Percentiles rank a stretch among this genome's conserved stretches.
These are phyloP conservation scores for Campylorhamphus procurvoides DNA, from an alignment of 2,113 vertebrate genomes.

Conservation along the genomic window DNA sequence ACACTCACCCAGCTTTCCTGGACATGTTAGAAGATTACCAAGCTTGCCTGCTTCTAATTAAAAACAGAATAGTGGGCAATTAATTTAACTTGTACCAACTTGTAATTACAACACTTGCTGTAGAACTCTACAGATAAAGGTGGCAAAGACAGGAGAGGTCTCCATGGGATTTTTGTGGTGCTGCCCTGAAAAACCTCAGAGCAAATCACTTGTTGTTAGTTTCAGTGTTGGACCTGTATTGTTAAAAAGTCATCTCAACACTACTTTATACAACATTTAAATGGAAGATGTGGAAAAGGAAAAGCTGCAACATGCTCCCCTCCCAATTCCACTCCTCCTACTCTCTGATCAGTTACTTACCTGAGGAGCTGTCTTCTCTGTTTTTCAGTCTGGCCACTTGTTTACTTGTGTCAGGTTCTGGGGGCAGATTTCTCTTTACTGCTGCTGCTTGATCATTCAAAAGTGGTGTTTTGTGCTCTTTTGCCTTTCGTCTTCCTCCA, in stretches of 20 bases:
- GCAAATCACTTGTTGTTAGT: not conserved
- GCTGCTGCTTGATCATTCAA: not conserved
- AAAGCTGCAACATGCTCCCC: not conserved
- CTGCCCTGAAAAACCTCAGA: not conserved
- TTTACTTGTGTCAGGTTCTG: not conserved
- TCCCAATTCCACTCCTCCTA: not conserved
- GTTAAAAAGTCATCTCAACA: not conserved
- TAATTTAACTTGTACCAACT: conserved; percentile 67
- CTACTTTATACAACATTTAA: not conserved
- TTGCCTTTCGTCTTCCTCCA: not conserved
- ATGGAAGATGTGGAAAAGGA: not conserved
- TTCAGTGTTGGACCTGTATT: not conserved
- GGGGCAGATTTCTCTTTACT: not conserved
- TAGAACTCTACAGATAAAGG: conserved; percentile 8
- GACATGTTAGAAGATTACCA: conserved; percentile 50
- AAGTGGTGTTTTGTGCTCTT: not conserved
- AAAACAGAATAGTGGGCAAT: conserved; percentile 60
- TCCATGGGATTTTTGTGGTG: not conserved
- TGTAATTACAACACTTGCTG: conserved; percentile 59
- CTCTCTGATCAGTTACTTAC: not conserved
- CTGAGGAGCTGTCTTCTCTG: not conserved
- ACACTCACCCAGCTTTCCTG: conserved; percentile 31
- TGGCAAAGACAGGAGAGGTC: not conserved
- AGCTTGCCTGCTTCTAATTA: conserved; percentile 69
- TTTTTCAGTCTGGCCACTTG: not conserved